phyloP scores from a whole-genome alignment of 2,888 invertebrate species.

The Eristalinus aeneus region DNA sequence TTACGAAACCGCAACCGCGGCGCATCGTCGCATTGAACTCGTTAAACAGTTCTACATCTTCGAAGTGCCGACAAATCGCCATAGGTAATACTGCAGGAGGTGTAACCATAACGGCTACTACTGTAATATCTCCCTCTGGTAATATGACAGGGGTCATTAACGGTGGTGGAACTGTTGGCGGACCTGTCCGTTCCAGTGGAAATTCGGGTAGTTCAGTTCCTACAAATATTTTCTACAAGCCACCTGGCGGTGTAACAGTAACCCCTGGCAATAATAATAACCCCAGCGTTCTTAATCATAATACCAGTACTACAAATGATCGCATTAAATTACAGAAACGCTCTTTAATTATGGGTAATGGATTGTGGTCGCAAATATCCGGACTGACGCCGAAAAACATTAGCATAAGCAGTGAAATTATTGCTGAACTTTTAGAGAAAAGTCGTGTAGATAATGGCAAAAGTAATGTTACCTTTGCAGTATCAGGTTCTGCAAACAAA shows the following conservation, averaged over 20 bases:
- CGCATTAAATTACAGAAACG: constrained; percentile 59
- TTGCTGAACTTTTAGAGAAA: constrained; percentile 46
- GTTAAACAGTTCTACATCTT: constrained; percentile 1
- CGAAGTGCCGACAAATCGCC: constrained; percentile 60
- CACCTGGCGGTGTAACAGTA: constrained; percentile 23
- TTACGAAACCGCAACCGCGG: constrained; percentile 54
- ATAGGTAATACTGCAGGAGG: constrained; percentile 58
- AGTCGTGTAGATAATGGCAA: constrained; percentile 31
- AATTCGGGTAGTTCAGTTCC: constrained; percentile 11
- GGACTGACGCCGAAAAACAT: constrained; percentile 12
- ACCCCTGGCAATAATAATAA: constrained; percentile 42
- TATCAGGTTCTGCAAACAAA: background rate
- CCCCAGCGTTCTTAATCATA: constrained; percentile 7
- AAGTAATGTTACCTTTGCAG: constrained; percentile 13
- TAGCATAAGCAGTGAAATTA: constrained; percentile 48
- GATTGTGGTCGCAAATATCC: background rate
- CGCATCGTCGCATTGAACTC: constrained; percentile 56
- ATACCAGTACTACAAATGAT: constrained; percentile 21
- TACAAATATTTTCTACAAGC: constrained; percentile 35
- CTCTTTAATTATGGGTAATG: constrained; percentile 56
- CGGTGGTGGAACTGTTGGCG: constrained; percentile 1
- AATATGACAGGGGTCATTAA: constrained; percentile 27
- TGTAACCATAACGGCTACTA: constrained; percentile 51
- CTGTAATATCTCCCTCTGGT: constrained; percentile 22
- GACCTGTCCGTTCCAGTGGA: background rate